Conservation (phyloP, 2,888 invertebrate genomes). For the Liopterus haemorrhoidalis region DNA sequence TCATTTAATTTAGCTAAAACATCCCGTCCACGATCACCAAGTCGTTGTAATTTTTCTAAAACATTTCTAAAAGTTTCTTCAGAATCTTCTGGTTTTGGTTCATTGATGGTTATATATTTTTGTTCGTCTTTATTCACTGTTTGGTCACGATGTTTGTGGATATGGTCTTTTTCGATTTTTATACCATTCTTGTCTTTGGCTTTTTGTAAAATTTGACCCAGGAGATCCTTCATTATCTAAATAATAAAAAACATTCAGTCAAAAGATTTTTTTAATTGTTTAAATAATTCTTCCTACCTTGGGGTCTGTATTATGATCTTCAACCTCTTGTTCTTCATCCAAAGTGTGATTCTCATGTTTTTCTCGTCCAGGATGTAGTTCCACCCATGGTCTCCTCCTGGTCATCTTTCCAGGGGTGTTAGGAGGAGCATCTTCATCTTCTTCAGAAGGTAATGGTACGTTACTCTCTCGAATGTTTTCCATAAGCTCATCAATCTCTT, state of each 20-base stretch:
- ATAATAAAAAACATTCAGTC: no score
- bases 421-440: constrained; percentile 47
- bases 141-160: constrained; percentile 47
- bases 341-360: constrained; percentile 33
- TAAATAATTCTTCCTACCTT: no score
- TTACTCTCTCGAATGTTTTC: constrained; percentile 37
- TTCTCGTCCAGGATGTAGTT: constrained; percentile 49
- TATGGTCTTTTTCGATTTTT: constrained; percentile 28
- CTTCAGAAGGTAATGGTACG: constrained; percentile 39
- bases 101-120: constrained; percentile 43
- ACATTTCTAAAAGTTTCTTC: constrained; percentile 57
- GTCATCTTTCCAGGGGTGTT: constrained; percentile 62
- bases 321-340: constrained; percentile 26
- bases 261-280: no score
- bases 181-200: constrained; percentile 42
- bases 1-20: constrained; percentile 53
- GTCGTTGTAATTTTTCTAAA: constrained; percentile 50
- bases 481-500: constrained; percentile 60
- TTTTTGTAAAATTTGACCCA: constrained; percentile 46
- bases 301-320: constrained; percentile 34
- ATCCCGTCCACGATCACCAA: constrained; percentile 54
- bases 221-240: constrained; percentile 37
- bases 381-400: constrained; percentile 55
- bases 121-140: constrained; percentile 50
- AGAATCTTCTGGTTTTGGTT: constrained; percentile 36